phyloP scores from a whole-genome alignment of 2,888 invertebrate genomes.

The Phragmatobia fuliginosa region DNA sequence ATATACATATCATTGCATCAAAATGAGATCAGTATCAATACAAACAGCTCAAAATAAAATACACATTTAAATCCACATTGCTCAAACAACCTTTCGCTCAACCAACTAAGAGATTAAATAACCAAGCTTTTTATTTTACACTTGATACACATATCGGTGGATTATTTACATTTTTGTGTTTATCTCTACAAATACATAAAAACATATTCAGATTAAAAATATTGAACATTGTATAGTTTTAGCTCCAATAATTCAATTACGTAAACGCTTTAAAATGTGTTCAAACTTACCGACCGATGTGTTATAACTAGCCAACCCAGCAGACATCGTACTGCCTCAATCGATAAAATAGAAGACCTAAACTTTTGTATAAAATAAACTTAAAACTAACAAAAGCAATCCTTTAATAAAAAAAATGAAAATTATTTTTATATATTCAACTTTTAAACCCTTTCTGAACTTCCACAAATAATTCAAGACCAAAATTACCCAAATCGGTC shows the following conservation, averaged over 20 bases:
- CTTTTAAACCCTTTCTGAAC: too few relatives aligned
- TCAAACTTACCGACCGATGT: too few relatives aligned
- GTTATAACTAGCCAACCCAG: too few relatives aligned
- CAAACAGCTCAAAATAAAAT: neutral
- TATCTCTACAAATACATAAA: neutral
- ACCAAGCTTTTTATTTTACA: slow-evolving; percentile 24
- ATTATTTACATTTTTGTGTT: slow-evolving; percentile 9
- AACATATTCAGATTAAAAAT: neutral
- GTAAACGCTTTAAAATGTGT: neutral
- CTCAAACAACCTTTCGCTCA: slow-evolving; percentile 10
- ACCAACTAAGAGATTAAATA: slow-evolving; percentile 17
- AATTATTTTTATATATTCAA: too few relatives aligned
- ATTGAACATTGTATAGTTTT: slow-evolving; percentile 1
- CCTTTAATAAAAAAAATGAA: too few relatives aligned
- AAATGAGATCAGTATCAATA: neutral
- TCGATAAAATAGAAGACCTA: too few relatives aligned
- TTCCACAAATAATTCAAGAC: too few relatives aligned
- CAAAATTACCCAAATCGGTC: too few relatives aligned
- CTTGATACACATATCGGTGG: slow-evolving; percentile 15
- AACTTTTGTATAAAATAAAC: too few relatives aligned
- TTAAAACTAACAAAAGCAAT: too few relatives aligned
- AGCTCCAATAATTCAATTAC: neutral
- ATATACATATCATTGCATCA: neutral
- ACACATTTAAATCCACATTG: neutral
- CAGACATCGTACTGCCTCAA: too few relatives aligned